Conservation (phyloP, 2,113 vertebrate species). For the Dromas ardeola region DNA sequence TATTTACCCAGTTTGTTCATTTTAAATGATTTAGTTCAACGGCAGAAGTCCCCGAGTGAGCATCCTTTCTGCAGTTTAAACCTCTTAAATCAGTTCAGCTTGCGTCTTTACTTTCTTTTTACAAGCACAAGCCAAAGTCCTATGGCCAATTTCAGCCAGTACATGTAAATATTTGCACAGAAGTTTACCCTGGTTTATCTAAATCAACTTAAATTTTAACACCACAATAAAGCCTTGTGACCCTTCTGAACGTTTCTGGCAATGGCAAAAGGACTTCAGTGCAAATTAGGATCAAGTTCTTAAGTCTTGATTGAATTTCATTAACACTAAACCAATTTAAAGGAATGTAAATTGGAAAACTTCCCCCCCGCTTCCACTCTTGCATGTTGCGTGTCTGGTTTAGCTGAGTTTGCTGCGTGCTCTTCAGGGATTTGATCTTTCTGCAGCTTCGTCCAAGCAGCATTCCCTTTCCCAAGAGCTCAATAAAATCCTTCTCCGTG, state of each 20-base stretch:
- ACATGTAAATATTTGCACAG: neutral
- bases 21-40: neutral
- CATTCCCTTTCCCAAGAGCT: neutral
- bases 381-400: neutral
- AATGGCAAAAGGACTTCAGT: neutral
- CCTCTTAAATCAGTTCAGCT: neutral
- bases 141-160: neutral
- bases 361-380: no score
- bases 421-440: neutral
- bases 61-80: neutral
- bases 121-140: neutral
- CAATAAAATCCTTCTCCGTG: neutral
- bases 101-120: neutral
- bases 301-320: neutral
- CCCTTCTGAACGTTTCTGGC: neutral
- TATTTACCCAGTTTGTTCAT: neutral
- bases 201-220: neutral
- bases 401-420: neutral
- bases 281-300: neutral
- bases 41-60: neutral
- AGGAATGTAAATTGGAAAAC: neutral
- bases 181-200: neutral
- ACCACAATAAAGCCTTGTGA: fast-evolving
- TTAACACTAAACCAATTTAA: neutral
- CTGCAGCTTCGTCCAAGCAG: neutral